These are phyloP conservation scores for Protonemura montana DNA, from an alignment of 2,888 invertebrate species.

Conservation along the genomic window DNA sequence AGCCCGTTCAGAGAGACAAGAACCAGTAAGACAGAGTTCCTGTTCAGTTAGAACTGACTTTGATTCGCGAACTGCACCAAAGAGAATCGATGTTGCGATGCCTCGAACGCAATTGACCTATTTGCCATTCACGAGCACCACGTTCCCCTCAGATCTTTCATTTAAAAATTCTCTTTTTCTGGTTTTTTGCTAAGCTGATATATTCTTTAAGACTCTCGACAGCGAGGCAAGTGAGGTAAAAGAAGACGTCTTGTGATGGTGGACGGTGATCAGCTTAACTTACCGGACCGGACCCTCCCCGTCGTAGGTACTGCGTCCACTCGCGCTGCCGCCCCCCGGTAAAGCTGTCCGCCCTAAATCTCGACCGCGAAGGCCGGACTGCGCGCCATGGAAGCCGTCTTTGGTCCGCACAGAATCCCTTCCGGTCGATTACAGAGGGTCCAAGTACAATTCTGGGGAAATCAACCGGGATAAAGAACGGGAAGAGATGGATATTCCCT, in stretches of 20 bases:
- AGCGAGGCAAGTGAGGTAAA: constrained; percentile 3
- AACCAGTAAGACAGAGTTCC: background rate
- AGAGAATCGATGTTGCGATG: constrained; percentile 24
- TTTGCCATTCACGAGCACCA: constrained; percentile 18
- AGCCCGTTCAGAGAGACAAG: background rate
- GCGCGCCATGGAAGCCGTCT: background rate
- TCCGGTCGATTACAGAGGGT: constrained; percentile 27
- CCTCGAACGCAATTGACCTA: constrained; percentile 23
- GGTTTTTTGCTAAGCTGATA: constrained; percentile 35
- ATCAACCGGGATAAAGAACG: background rate
- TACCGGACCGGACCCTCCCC: background rate
- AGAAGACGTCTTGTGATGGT: constrained; percentile 19
- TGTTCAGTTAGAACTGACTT: constrained; percentile 1
- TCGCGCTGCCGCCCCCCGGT: constrained; percentile 17
- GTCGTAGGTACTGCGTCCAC: background rate
- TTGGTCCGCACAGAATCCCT: constrained; percentile 17
- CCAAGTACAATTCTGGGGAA: background rate
- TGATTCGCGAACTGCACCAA: constrained; percentile 3
- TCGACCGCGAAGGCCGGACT: background rate
- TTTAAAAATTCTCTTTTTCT: constrained; percentile 24
- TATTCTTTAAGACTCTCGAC: constrained; percentile 31
- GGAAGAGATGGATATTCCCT: constrained; percentile 19
- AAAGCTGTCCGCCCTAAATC: constrained; percentile 29
- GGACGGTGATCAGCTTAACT: constrained; percentile 34
- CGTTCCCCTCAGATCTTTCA: constrained; percentile 34